Conservation (phyloP, 2,888 invertebrate species). For the Erynnis tages region DNA sequence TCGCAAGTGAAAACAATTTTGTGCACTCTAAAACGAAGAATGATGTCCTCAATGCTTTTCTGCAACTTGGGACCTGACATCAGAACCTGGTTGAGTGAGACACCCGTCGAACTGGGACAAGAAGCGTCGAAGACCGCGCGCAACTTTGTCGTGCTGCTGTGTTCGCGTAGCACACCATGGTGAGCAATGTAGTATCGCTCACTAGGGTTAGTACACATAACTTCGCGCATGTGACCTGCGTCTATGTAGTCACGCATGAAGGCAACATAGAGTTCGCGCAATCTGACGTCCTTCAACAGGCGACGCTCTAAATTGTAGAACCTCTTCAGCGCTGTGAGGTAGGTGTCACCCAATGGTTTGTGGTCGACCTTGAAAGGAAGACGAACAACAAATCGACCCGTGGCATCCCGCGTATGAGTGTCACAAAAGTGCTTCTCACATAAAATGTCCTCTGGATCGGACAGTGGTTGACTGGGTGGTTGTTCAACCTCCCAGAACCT, state of each 20-base stretch:
- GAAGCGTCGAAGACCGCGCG: conserved; percentile 26
- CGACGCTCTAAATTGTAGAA: conserved; percentile 18
- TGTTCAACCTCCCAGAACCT: conserved; percentile 9
- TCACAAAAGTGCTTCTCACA: conserved; percentile 2
- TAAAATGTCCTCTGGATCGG: conserved; percentile 1
- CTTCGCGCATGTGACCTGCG: conserved; percentile 22
- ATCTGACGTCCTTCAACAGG: neutral
- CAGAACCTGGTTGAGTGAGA: conserved; percentile 31
- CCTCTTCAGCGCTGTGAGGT: neutral
- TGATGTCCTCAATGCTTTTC: conserved; percentile 32
- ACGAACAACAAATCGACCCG: conserved; percentile 6
- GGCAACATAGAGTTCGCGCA: conserved; percentile 5
- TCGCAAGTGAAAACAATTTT: conserved; percentile 35
- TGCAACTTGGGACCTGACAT: conserved; percentile 33
- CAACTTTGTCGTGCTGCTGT: conserved; percentile 24
- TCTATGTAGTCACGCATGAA: conserved; percentile 22
- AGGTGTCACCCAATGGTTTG: conserved; percentile 4
- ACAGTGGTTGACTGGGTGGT: neutral
- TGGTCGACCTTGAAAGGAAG: conserved; percentile 11
- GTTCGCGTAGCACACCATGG: conserved; percentile 22
- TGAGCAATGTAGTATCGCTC: conserved; percentile 23
- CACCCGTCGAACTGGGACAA: conserved; percentile 6
- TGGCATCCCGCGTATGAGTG: neutral
- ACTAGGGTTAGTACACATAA: neutral
- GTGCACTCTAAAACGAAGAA: conserved; percentile 32